These are phyloP conservation scores for Aphelinus atriplicis DNA, from an alignment of 1,140 invertebrate genomes.

Conservation along the genomic window DNA sequence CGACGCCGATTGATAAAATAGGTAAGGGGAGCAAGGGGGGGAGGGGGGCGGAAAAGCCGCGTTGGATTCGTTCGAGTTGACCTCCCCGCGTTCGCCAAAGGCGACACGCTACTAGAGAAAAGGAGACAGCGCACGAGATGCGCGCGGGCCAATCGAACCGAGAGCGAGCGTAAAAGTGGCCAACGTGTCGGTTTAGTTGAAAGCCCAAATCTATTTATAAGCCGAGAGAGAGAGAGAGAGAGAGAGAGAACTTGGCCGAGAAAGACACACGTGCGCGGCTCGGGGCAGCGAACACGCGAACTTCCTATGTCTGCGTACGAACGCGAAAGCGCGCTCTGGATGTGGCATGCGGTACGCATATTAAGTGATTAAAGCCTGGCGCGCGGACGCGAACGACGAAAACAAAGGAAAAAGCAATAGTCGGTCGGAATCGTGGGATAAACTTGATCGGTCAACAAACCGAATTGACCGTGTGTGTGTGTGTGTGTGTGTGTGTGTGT, in stretches of 20 bases:
- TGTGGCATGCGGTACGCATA: no score
- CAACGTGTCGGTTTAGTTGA: background rate
- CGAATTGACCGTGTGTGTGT: background rate
- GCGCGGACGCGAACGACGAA: no score
- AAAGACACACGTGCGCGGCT: background rate
- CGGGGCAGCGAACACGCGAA: no score
- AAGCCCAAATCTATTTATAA: conserved; percentile 24
- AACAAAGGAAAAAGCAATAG: no score
- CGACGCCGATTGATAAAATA: no score
- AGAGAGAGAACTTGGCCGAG: conserved; percentile 23
- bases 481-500: background rate
- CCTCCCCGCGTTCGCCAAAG: background rate
- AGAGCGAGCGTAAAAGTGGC: background rate
- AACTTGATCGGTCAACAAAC: no score
- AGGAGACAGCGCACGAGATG: background rate
- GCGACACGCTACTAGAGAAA: background rate
- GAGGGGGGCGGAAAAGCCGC: no score
- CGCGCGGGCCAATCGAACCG: background rate
- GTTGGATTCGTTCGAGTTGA: background rate
- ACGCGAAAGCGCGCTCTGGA: no score
- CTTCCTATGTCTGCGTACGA: no score
- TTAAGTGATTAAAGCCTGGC: no score
- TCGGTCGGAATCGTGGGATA: no score
- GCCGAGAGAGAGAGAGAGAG: background rate
- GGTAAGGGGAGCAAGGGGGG: no score